Evolutionary conservation across 2,888 invertebrate species (phyloP), one percentile per base, ranked within the genome.

Genomic region (Machimus rusticus): DNA sequence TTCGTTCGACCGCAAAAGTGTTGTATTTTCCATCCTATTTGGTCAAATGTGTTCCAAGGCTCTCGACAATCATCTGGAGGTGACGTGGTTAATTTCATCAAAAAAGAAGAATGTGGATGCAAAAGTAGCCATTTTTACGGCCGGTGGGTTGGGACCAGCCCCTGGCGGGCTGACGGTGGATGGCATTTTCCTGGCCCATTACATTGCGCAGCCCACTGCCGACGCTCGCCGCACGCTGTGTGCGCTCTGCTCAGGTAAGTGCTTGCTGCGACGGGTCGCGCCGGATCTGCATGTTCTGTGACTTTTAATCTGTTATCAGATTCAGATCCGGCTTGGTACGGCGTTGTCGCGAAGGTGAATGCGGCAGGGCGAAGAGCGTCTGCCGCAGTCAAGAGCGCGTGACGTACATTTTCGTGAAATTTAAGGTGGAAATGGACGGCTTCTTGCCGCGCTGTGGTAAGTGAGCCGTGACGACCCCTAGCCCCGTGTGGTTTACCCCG

Each of bases 101-200:
- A 66, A 66, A 66, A 66, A 6, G 16, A 51, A 6, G 6, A 51
- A n/a, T n/a, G n/a, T 51, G 51, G 3, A 9, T 66, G 12, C 19
- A 66, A 66, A 66, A 66, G 1, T 66, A 9, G 19, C 23, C 23
- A 66, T 66, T 66, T 66, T 12, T 19, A 28, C 12, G 12, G 12
- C 12, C 0, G 9, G 0, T 6, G 34, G 34, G 66, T 3, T 12
- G 23, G 9, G 12, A 23, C 14, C 1, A n/a, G 23, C 28, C 23
- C 19, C 78, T 78, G 12, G 43, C 12, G 19, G 28, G 43, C 19
- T 46, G 37, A 39, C 51, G 51, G n/a, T 28, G 19, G 23, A 43
- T 39, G 81, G 81, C 55, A 81, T 81, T 81, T 81, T 81, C 57
- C 81, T 81, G 55, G 81, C 8, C 57, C 81, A 55, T 81, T 81